These are phyloP conservation scores for Platyrinchus mystaceus DNA, from an alignment of 2,797 vertebrate genomes.

Conservation along the genomic window DNA sequence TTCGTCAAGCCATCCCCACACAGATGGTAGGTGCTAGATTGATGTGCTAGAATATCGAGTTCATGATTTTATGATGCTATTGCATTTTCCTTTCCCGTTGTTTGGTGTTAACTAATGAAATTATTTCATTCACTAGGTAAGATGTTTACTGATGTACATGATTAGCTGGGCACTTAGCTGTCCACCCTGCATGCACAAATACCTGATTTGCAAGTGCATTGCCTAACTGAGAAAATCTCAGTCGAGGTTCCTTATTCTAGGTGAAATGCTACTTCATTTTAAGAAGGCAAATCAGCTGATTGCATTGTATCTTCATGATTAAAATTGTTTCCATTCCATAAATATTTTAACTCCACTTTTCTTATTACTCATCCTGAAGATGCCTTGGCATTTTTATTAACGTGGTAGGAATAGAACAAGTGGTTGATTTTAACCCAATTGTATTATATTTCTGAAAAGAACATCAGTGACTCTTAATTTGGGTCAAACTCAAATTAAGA, in stretches of 20 bases:
- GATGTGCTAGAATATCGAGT: not conserved
- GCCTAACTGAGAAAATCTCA: not conserved
- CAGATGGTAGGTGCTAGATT: not conserved
- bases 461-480: too few species aligned
- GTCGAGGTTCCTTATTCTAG: not conserved
- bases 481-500: not conserved
- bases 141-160: not conserved
- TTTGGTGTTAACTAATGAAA: slow-evolving; percentile 19
- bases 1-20: not conserved
- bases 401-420: not conserved
- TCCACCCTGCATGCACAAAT: not conserved
- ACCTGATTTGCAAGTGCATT: not conserved
- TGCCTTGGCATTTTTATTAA: not conserved
- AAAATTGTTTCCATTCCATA: not conserved
- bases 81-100: not conserved
- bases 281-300: not conserved
- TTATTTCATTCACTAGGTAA: not conserved
- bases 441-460: not conserved
- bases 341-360: not conserved
- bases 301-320: not conserved
- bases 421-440: not conserved
- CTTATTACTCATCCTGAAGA: not conserved
- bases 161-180: not conserved
- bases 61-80: not conserved
- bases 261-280: not conserved